phyloP scores from a whole-genome alignment of 1,140 invertebrate genomes.

The Drosophila novamexicana region DNA sequence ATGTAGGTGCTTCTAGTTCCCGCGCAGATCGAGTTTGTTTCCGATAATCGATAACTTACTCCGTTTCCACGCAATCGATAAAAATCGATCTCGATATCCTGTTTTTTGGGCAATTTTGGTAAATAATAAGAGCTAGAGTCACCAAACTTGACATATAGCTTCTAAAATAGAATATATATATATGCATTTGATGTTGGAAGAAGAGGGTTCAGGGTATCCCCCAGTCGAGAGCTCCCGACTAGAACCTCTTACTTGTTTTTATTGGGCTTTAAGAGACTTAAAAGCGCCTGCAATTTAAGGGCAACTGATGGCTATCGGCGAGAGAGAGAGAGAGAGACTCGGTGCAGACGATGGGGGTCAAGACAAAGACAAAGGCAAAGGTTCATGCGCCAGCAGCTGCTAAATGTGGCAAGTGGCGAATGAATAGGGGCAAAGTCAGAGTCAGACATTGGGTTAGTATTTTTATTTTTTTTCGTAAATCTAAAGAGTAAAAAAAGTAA shows the following conservation, averaged over 20 bases:
- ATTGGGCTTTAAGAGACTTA: slow-evolving; percentile 23
- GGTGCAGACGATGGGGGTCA: slow-evolving; percentile 1
- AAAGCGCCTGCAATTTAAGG: not conserved
- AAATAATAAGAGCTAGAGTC: too few species aligned
- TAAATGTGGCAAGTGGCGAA: slow-evolving; percentile 58
- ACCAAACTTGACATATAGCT: too few species aligned
- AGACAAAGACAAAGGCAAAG: slow-evolving; percentile 14
- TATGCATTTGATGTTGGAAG: too few species aligned
- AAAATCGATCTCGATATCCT: too few species aligned
- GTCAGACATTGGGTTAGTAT: not conserved
- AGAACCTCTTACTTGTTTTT: not conserved
- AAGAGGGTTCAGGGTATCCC: too few species aligned
- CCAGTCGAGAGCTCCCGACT: too few species aligned
- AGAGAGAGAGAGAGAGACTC: slow-evolving; percentile 3
- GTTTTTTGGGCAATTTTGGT: too few species aligned
- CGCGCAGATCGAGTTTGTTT: too few species aligned
- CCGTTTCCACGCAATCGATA: too few species aligned
- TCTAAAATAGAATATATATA: too few species aligned
- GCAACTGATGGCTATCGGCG: slow-evolving; percentile 36
- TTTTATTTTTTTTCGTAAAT: not conserved
- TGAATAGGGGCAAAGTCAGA: slow-evolving; percentile 46
- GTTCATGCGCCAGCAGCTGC: slow-evolving; percentile 22
- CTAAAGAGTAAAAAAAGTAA: slow-evolving; percentile 67
- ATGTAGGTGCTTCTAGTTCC: too few species aligned
- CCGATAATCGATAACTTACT: too few species aligned